Percentiles rank a stretch among this genome's conserved stretches.
Evolutionary conservation across 2,888 invertebrate species (phyloP).

Genomic region (Incurvaria masculella): DNA sequence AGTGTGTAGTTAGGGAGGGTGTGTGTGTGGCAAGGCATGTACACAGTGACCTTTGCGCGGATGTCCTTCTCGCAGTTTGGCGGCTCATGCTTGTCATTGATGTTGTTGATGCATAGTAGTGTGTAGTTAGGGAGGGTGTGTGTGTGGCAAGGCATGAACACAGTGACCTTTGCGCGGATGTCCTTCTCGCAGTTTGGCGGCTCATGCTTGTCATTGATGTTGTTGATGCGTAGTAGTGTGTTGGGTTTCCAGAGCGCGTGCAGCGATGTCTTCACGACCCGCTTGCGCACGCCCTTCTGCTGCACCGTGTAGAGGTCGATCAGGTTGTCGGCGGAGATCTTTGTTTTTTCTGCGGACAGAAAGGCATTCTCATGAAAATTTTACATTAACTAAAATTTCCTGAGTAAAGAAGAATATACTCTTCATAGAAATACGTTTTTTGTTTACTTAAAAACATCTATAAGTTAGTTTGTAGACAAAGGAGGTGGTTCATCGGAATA

Average conservation of each 20-base stretch:
- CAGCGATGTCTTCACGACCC: conserved; percentile 59
- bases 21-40: no score
- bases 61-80: conserved; percentile 67
- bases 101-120: conserved; percentile 69
- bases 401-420: no score
- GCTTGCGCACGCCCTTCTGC: conserved; percentile 57
- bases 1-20: no score
- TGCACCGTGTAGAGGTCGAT: conserved; percentile 65
- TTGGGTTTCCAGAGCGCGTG: conserved; percentile 67
- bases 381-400: no score
- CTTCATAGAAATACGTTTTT: no score
- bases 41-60: conserved; percentile 60
- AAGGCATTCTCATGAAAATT: no score
- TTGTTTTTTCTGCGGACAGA: conserved; percentile 62
- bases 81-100: conserved; percentile 66
- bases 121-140: no score
- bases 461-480: no score
- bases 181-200: conserved; percentile 64
- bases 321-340: conserved; percentile 67
- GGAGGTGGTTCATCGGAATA: no score
- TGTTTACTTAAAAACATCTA: no score
- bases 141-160: no score
- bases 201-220: conserved; percentile 68
- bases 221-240: conserved; percentile 68
- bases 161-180: conserved; percentile 63